Evolutionary conservation across 2,113 vertebrate species (phyloP).

Genomic region (Heterochromis multidens): DNA sequence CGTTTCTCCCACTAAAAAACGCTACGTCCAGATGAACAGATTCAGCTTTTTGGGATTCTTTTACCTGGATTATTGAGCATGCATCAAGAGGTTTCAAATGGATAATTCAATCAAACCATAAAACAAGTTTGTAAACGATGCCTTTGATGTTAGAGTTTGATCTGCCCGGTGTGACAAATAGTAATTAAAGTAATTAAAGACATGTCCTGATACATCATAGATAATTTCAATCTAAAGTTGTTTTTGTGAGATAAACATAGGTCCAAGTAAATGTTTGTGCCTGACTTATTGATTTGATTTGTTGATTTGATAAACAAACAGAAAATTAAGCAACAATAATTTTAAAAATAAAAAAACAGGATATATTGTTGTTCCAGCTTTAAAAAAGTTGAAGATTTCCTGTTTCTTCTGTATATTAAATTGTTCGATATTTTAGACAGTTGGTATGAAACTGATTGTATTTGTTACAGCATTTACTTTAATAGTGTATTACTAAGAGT

Average conservation of each 20-base stretch:
- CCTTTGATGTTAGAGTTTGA: not conserved
- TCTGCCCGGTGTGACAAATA: fast-evolving
- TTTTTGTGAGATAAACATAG: not conserved
- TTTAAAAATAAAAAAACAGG: not conserved
- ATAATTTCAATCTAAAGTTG: not conserved
- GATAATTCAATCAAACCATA: not conserved
- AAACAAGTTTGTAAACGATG: not conserved
- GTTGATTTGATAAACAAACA: not conserved
- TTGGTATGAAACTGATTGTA: not conserved
- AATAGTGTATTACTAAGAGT: not conserved
- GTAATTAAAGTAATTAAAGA: not conserved
- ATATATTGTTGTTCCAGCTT: not conserved
- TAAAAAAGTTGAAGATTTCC: not conserved
- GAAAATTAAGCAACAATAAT: not conserved
- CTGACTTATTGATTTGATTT: not conserved
- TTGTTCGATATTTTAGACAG: not conserved
- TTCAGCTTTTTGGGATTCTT: too few relatives aligned
- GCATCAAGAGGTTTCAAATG: too few relatives aligned
- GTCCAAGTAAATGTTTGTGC: not conserved
- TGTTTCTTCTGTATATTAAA: not conserved
- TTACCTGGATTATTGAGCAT: too few relatives aligned
- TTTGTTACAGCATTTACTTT: not conserved
- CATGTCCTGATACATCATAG: fast-evolving
- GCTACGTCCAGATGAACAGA: too few relatives aligned
- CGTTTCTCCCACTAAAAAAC: too few relatives aligned